Conservation (phyloP, 2,888 invertebrate species). For the Tinea pellionella region DNA sequence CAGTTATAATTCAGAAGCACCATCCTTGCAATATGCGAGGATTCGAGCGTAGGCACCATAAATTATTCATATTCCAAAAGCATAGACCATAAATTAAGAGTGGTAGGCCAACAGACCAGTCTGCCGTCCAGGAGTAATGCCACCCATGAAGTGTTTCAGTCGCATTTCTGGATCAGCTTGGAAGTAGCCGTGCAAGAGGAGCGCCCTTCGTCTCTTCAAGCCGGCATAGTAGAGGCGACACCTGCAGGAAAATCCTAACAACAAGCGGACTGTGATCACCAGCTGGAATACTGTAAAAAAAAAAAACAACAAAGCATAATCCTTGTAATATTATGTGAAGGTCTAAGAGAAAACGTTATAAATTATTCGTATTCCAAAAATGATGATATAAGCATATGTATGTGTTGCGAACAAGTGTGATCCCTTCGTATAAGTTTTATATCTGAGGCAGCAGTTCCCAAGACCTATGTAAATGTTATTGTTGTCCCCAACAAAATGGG, state of each 20-base stretch:
- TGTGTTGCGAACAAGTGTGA: constrained; percentile 8
- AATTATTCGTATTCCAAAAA: background rate
- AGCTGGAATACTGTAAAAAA: too few species aligned
- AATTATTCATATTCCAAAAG: background rate
- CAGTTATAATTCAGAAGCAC: background rate
- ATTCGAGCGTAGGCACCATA: background rate
- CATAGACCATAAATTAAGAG: too few species aligned
- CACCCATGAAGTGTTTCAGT: too few species aligned
- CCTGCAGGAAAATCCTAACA: too few species aligned
- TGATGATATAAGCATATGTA: background rate
- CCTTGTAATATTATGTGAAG: background rate
- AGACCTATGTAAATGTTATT: constrained; percentile 51
- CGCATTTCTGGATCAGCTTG: too few species aligned
- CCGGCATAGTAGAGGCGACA: too few species aligned
- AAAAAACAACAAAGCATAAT: too few species aligned
- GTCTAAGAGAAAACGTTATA: background rate
- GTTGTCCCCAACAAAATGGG: constrained; percentile 29
- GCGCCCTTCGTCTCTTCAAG: too few species aligned
- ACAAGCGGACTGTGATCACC: too few species aligned
- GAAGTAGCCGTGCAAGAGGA: too few species aligned
- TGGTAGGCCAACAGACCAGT: too few species aligned
- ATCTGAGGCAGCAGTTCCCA: constrained; percentile 28
- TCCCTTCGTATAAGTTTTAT: constrained; percentile 29
- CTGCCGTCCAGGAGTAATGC: too few species aligned
- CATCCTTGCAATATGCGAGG: background rate